These are phyloP conservation scores for Diacarnus erythraeanus DNA, from an alignment of 37 sponge, comb jelly and placozoan genomes.

Conservation along the genomic window DNA sequence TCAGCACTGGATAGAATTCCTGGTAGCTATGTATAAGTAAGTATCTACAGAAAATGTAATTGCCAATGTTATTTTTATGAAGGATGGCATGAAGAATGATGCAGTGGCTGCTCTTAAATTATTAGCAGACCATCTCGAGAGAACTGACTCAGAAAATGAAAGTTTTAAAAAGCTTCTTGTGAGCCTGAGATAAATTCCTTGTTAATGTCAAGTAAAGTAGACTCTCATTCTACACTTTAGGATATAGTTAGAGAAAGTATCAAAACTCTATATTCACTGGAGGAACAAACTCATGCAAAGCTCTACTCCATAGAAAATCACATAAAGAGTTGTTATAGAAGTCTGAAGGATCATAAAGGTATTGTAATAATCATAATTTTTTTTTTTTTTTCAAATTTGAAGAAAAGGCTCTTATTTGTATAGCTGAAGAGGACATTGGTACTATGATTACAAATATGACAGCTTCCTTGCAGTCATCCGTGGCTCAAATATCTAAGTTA, in stretches of 20 bases:
- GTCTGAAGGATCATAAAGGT: background rate
- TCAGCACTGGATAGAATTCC: background rate
- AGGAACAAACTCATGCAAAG: conserved; percentile 1
- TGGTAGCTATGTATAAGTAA: background rate
- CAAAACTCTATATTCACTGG: background rate
- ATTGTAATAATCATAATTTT: background rate
- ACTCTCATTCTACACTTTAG: background rate
- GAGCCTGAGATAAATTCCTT: background rate
- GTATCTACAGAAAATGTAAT: too few species aligned
- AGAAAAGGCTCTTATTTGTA: background rate
- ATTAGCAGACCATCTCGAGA: background rate
- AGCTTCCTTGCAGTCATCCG: background rate
- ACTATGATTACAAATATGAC: conserved; percentile 5
- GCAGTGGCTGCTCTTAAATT: background rate
- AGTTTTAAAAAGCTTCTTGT: conserved; percentile 1
- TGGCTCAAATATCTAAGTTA: background rate
- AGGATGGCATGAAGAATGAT: background rate
- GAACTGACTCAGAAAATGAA: background rate
- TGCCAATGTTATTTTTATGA: too few species aligned
- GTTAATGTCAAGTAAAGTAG: background rate
- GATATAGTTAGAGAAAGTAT: background rate
- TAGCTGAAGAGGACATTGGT: background rate
- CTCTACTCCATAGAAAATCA: background rate
- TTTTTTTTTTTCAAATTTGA: background rate
- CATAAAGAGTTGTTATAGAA: background rate